Evolutionary conservation across 2,888 invertebrate genomes (phyloP), one percentile per base, ranked within the genome.

Genomic region (Tinea pellionella): DNA sequence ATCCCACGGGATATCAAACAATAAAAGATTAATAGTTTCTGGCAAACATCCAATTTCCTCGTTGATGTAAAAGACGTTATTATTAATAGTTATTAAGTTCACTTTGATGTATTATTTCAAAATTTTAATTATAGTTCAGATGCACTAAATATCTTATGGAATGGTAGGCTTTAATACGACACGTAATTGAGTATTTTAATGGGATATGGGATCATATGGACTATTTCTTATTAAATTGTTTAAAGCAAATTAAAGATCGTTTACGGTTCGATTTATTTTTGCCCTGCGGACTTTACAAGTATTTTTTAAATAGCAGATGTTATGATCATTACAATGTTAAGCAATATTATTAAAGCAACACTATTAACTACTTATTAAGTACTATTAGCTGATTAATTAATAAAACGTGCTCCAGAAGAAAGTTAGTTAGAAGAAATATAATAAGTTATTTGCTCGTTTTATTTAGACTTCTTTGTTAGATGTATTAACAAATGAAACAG

Each of bases 401-500:
- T 9, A 37, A 37, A 37, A 6, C 2, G 9, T 37, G 9, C 9
- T 6, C 9, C 37, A 37, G 37, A 37, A 37, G n/a, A 37, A 37
- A 37, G n/a, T 37, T 7, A 30, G 9, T 30, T 30, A 30, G n/a
- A 37, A 2, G 37, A 9, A n/a, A 2, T 30, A 37, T 37, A 37
- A 37, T 37, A 6, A n/a, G 9, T 9, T 37, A 37, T 37, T 30
- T 37, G 37, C 37, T 37, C 6, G 1, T 2, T 37, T 2, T 37
- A 37, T 37, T 9, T 37, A 37, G 9, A 8, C 47, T 9, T 16
- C 41, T 41, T 41, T 41, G 13, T 41, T 41, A 41, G 4, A 16
- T 16, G 47, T 47, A 9, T 47, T 47, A 47, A 47, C 47, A 47
- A 47, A 18, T 24, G 32, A 57, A 57, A 57, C 57, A 57, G 57